Percentiles rank a stretch among this genome's conserved stretches.
Conservation (phyloP, 2,113 vertebrate genomes). For the Cyphomyrus plagiostoma region DNA sequence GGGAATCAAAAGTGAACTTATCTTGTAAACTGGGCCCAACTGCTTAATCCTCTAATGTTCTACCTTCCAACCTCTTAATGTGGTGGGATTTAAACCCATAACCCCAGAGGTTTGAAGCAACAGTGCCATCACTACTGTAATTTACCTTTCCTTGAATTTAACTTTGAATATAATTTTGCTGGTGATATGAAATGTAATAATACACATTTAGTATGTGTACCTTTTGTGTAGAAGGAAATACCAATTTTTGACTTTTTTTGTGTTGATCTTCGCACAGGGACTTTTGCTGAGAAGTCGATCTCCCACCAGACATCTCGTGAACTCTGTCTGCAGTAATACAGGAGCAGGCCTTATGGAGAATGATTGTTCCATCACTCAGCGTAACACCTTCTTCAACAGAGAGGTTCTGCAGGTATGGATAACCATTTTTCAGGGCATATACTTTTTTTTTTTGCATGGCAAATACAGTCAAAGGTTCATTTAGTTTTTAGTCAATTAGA, state of each 20-base stretch:
- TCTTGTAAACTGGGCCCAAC: not conserved
- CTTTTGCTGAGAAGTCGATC: conserved; percentile 25
- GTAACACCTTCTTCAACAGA: conserved; percentile 53
- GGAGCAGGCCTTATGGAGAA: conserved; percentile 25
- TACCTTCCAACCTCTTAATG: not conserved
- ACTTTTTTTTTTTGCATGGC: not conserved
- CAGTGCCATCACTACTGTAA: not conserved
- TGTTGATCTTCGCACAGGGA: conserved; percentile 36
- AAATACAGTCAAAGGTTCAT: not conserved
- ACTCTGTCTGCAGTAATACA: conserved; percentile 22
- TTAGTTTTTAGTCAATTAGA: not conserved
- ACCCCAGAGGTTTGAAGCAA: not conserved
- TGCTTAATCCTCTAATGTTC: not conserved
- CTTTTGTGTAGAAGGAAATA: not conserved
- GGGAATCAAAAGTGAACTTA: not conserved
- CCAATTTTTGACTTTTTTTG: not conserved
- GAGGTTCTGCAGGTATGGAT: conserved; percentile 54
- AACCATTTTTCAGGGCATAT: not conserved
- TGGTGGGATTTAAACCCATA: not conserved
- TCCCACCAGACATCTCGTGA: conserved; percentile 33
- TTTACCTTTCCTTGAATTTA: not conserved
- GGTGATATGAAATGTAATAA: not conserved
- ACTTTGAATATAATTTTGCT: not conserved
- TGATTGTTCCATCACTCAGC: conserved; percentile 49
- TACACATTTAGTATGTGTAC: not conserved